Base-by-base conservation (phyloP, 1,140 invertebrate species). In the Artemia franciscana region DNA sequence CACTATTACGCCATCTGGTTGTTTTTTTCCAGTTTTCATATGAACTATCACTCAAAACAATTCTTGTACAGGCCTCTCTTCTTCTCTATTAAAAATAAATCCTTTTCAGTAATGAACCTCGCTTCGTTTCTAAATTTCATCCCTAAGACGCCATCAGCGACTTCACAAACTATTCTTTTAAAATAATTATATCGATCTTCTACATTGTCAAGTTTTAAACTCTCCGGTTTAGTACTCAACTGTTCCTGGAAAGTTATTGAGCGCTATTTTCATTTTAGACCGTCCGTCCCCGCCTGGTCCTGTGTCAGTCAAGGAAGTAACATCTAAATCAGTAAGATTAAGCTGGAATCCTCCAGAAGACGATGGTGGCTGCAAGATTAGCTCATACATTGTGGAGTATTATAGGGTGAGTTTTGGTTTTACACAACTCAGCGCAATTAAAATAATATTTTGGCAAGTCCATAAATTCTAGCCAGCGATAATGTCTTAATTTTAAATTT, bases 331-430 rank as follows among this genome's bases (percentile, higher is more conserved):
- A 0, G 83, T 93, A 2, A 88, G 85, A 0, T 73, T 98, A 5
- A 79, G 83, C 7, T 98, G 94, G 94, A 79, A 83, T 24, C 80
- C 87, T 24, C 91, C 92, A 0, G 78, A 85, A 5, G 89, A 92
- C 70, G 91, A 96, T 69, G 91, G 91, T 5, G 91, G 91, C 12
- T 90, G 86, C 69, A 88, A 89, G 70, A 84, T 96, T 62, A 85
- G 84, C 3, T 90, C 86, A 70, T 95, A 94, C 68, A 83, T 93
- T 39, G 81, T 95, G 1, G 91, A 96, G 72, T 94, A 94, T 73
- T 91, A 88, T 73, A 79, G 90, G 71, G 77, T 83, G 73, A 70
- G 72, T 67, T 59, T 23, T n/a, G 24, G 59, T 15, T 61, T 60
- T 5, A 7, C 51, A 62, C n/a, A 9, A 2, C 23, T 51, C 21